A percentile compares a stretch with the other conserved stretches of the same genome.
Conservation (phyloP, 2,113 vertebrate genomes). For the Macaca mulatta region DNA sequence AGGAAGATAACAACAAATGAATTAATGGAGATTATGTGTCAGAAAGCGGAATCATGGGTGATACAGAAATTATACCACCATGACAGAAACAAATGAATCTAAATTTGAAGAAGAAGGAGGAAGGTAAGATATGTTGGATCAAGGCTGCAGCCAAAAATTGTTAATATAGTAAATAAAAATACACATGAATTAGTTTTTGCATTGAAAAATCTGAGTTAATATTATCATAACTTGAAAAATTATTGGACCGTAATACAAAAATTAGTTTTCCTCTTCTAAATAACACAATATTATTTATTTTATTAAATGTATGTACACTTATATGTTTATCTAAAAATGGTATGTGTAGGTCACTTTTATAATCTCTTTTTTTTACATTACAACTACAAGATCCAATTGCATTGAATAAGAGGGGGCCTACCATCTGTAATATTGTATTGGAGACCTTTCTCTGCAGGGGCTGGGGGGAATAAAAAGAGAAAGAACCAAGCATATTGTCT, state of each 20-base stretch:
- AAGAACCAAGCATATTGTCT: neutral
- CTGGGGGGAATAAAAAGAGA: neutral
- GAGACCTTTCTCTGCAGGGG: neutral
- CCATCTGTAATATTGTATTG: neutral
- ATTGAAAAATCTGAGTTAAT: neutral
- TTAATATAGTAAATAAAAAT: neutral
- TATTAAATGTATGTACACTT: neutral
- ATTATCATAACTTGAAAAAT: neutral
- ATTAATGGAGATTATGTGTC: neutral
- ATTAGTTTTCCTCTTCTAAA: neutral
- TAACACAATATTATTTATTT: neutral
- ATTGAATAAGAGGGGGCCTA: neutral
- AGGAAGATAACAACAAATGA: neutral
- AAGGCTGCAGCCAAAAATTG: neutral
- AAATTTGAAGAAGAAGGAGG: neutral
- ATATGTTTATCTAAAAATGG: neutral
- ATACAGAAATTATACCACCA: neutral
- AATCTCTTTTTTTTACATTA: neutral
- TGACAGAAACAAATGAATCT: conserved; percentile 24
- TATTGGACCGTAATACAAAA: neutral
- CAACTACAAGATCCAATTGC: neutral
- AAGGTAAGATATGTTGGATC: neutral
- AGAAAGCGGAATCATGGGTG: neutral
- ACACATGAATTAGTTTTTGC: neutral
- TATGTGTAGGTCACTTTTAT: neutral